Percentiles rank a stretch among this genome's conserved stretches.
These are phyloP conservation scores for Ethmia dodecea DNA, from an alignment of 2,888 invertebrate species.

Conservation along the genomic window DNA sequence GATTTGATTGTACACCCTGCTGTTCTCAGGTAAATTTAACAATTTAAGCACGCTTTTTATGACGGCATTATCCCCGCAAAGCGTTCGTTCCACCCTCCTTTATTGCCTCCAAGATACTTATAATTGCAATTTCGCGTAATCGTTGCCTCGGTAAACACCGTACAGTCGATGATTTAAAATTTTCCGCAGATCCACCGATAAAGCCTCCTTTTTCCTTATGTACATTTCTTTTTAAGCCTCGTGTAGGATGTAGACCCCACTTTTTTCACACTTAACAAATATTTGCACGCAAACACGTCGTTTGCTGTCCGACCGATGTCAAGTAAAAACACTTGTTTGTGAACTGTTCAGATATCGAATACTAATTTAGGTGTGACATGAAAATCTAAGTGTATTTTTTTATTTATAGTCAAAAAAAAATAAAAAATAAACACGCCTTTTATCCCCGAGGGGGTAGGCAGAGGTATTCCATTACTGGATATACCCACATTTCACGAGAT, in stretches of 20 bases:
- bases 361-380: too few species aligned
- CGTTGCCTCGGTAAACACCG: slow-evolving; percentile 34
- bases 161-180: slow-evolving; percentile 19
- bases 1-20: slow-evolving; percentile 64
- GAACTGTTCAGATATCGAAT: too few species aligned
- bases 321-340: too few species aligned
- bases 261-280: slow-evolving; percentile 10
- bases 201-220: background rate
- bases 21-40: slow-evolving; percentile 64
- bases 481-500: too few species aligned
- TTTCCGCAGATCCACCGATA: slow-evolving; percentile 1
- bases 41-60: slow-evolving; percentile 63
- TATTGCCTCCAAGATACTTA: slow-evolving; percentile 46
- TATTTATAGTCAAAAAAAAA: too few species aligned
- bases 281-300: slow-evolving; percentile 12
- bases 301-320: slow-evolving; percentile 7
- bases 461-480: too few species aligned
- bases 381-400: too few species aligned
- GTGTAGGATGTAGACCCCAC: too few species aligned
- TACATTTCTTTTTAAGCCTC: too few species aligned
- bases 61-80: slow-evolving; percentile 51
- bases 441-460: too few species aligned
- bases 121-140: slow-evolving; percentile 45
- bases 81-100: slow-evolving; percentile 36
- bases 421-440: too few species aligned